phyloP scores from a whole-genome alignment of 1,140 invertebrate species.

The Aphelinus certus region DNA sequence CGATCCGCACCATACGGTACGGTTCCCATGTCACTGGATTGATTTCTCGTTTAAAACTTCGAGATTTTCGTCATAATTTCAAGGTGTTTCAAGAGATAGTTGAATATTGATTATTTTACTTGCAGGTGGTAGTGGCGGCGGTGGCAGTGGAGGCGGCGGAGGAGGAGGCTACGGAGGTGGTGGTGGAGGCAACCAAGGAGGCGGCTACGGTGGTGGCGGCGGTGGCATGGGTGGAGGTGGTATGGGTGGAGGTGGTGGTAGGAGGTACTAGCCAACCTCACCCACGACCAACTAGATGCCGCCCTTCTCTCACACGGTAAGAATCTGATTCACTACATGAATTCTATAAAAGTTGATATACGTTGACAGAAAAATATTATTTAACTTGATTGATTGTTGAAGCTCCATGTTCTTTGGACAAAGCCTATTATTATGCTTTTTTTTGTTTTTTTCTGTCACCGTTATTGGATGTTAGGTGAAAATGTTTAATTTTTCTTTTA shows the following conservation, averaged over 20 bases:
- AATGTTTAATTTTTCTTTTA: too few species aligned
- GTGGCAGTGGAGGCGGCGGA: constrained; percentile 62
- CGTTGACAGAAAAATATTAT: too few species aligned
- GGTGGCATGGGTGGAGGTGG: constrained; percentile 53
- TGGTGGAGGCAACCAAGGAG: constrained; percentile 56
- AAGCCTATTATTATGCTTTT: too few species aligned
- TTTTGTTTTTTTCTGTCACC: too few species aligned
- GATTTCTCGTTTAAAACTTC: too few species aligned
- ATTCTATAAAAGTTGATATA: too few species aligned
- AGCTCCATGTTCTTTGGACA: too few species aligned
- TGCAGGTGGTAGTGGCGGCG: constrained; percentile 59
- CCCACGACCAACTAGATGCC: not conserved
- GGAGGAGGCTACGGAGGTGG: constrained; percentile 50
- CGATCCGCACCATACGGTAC: constrained; percentile 74
- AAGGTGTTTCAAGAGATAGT: too few species aligned
- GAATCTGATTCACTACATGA: not conserved
- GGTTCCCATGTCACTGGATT: not conserved
- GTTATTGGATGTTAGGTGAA: too few species aligned
- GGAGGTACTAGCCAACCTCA: constrained; percentile 52
- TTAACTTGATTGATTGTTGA: too few species aligned
- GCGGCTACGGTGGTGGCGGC: constrained; percentile 59
- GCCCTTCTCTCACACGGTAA: constrained; percentile 43
- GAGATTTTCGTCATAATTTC: too few species aligned
- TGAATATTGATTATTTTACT: not conserved
- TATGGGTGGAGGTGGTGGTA: constrained; percentile 54